Evolutionary conservation across 2,888 invertebrate species (phyloP).

Genomic region (Calameuta filiformis): DNA sequence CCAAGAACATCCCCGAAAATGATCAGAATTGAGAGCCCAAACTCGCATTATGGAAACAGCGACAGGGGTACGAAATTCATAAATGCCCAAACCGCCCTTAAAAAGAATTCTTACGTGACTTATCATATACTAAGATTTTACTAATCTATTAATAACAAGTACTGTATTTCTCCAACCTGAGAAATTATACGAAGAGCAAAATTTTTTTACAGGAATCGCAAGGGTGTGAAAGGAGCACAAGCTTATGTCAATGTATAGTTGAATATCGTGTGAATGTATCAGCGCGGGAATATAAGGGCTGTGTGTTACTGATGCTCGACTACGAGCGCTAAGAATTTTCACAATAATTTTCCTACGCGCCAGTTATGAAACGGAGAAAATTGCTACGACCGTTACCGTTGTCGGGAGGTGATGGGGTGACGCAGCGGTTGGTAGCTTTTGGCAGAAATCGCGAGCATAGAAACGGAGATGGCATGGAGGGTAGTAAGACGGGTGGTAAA

Average conservation of each 20-base stretch:
- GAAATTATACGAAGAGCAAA: not conserved
- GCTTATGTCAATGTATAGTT: not conserved
- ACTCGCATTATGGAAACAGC: not conserved
- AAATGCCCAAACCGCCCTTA: not conserved
- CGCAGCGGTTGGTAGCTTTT: not conserved
- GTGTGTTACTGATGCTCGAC: not conserved
- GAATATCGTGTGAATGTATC: not conserved
- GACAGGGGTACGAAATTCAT: not conserved
- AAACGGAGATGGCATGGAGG: not conserved
- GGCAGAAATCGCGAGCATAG: not conserved
- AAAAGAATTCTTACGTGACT: not conserved
- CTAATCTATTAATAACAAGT: not conserved
- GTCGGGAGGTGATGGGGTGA: not conserved
- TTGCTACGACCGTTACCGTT: not conserved
- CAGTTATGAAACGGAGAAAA: not conserved
- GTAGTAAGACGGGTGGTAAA: not conserved
- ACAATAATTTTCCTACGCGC: constrained; percentile 1
- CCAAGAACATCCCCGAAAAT: not conserved
- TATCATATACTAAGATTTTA: not conserved
- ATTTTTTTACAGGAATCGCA: not conserved
- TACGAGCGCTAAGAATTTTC: not conserved
- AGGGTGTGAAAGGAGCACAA: not conserved
- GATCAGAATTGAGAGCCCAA: not conserved
- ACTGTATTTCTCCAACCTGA: not conserved
- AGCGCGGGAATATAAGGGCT: not conserved